Evolutionary conservation across 2,888 invertebrate species (phyloP).

Genomic region (Metallyticus violacea): DNA sequence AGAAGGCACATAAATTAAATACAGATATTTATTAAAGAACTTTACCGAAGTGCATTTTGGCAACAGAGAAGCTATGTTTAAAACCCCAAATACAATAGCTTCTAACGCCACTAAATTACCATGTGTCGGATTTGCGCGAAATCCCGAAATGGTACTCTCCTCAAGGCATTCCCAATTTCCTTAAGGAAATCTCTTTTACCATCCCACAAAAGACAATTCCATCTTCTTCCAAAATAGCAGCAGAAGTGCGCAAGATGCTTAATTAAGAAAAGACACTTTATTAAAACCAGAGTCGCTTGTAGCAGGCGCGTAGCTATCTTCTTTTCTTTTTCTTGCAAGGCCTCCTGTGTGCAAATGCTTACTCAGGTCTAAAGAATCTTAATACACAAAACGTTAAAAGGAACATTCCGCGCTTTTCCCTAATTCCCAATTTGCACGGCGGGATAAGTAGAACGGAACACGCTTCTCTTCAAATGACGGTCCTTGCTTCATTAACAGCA

Average conservation of each 20-base stretch:
- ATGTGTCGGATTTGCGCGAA: neutral
- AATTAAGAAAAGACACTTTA: conserved; percentile 15
- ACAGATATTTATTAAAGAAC: too few relatives aligned
- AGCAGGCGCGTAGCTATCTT: neutral
- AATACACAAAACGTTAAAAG: neutral
- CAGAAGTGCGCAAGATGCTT: neutral
- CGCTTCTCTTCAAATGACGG: neutral
- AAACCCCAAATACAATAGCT: neutral
- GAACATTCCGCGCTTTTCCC: neutral
- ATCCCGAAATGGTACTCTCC: too few relatives aligned
- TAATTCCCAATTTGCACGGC: neutral
- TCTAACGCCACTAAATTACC: neutral
- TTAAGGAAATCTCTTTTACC: neutral
- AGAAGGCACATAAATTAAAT: too few relatives aligned
- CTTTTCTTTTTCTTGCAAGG: neutral
- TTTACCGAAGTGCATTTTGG: too few relatives aligned
- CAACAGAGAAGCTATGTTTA: too few relatives aligned
- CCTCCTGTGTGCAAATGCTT: neutral
- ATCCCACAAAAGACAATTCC: conserved; percentile 1
- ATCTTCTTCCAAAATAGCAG: neutral
- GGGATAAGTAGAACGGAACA: neutral
- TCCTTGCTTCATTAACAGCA: neutral
- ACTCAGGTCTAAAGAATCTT: neutral
- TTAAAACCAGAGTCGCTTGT: neutral
- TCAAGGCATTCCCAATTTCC: conserved; percentile 1